Base-by-base conservation (phyloP, 2,888 invertebrate species). In the Pseudococcus jackbeardsleyi region DNA sequence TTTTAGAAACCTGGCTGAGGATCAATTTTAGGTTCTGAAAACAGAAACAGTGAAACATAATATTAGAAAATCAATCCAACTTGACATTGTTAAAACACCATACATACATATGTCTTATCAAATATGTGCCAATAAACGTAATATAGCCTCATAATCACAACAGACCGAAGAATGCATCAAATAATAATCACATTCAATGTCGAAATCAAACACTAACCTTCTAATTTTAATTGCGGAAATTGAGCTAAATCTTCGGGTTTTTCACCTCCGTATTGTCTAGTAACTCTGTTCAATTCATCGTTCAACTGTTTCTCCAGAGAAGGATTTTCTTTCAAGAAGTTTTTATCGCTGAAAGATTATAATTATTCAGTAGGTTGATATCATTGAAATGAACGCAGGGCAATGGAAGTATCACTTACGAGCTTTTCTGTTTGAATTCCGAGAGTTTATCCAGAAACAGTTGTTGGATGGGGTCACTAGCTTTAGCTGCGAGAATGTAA, bases 361-460 rank as follows among this genome's bases (percentile, higher is more conserved):
- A 79, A 50, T 15, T 50, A 48, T 50, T 15, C 3, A 8, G 15
- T 50, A 11, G 15, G 42, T 12, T 46, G 48, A 42, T n/a, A 48
- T 8, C 17, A 5, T 11, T 39, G 11, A 19, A 59, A 72, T 46
- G n/a, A 46, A 86, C 15, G 22, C 4, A 17, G 12, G 6, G 3
- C 12, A 50, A n/a, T 0, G 26, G 33, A 9, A 84, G 12, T 42
- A 19, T 5, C 9, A 19, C 79, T 85, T 39, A 88, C 88, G 33
- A 85, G 77, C 59, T 85, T 88, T 89, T 89, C 12, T 46, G n/a
- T 68, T 94, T 95, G 93, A 97, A 99, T 92, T 98, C 98, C 89
- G 95, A 94, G 90, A 98, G 94, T 94, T 98, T 98, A 90, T 98
- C 96, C 64, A 98, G 91, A 92, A 99, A 99, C 86, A 98, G 92